Percentiles rank a stretch among this genome's conserved stretches.
phyloP scores from a whole-genome alignment of 2,113 vertebrate species.

The Dromiciops gliroides region DNA sequence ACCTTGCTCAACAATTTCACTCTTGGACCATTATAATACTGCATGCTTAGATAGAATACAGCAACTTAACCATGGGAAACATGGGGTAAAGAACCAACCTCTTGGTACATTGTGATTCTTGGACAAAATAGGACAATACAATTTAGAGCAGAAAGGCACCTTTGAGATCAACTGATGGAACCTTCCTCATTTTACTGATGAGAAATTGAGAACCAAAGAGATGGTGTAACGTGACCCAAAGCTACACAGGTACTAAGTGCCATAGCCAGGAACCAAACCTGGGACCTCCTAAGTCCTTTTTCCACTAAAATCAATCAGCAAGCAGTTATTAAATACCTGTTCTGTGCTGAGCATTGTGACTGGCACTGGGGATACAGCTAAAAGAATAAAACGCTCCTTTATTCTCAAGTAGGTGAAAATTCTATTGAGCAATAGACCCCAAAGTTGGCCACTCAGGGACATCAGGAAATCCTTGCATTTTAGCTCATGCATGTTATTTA shows the following conservation, averaged over 20 bases:
- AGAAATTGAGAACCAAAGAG: not conserved
- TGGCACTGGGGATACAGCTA: too few relatives aligned
- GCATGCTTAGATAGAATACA: not conserved
- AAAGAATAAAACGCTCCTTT: too few relatives aligned
- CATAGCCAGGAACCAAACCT: not conserved
- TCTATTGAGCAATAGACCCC: too few relatives aligned
- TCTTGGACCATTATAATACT: not conserved
- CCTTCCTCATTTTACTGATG: not conserved
- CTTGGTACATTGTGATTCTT: not conserved
- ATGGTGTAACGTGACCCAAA: not conserved
- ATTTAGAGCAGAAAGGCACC: not conserved
- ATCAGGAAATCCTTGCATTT: too few relatives aligned
- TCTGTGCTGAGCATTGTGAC: too few relatives aligned
- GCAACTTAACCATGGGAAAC: not conserved
- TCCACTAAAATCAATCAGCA: too few relatives aligned
- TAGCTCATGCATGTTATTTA: too few relatives aligned
- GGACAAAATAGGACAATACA: not conserved
- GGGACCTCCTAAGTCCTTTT: accelerated
- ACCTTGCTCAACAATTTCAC: not conserved
- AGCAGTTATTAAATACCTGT: too few relatives aligned
- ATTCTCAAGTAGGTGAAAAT: too few relatives aligned
- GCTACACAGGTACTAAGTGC: not conserved
- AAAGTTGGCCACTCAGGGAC: too few relatives aligned
- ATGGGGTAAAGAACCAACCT: not conserved
- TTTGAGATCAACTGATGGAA: not conserved